Base-by-base conservation (phyloP, 2,797 vertebrate species). In the Nasua narica region DNA sequence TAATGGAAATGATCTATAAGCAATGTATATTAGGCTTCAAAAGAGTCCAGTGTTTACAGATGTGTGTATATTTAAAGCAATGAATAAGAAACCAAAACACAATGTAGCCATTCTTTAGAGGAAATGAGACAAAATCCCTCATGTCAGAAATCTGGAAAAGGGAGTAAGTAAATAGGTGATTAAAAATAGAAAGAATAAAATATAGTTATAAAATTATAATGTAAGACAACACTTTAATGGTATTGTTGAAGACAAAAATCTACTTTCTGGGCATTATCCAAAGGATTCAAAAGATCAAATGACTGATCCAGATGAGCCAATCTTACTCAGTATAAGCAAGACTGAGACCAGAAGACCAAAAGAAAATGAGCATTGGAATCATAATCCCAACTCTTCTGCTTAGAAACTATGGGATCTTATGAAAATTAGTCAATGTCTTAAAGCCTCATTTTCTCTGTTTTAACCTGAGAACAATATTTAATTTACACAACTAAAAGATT, bases 71-170 rank as follows among this genome's bases (percentile, higher is more conserved):
- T 90, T 77, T 90, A 90, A 96, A 86, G 25, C 43, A 92, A 82
- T 62, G 52, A 97, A 54, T 83, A 90, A 94, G 25, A 92, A 87
- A 74, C 19, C 29, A 77, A 86, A 86, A 56, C 23, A 85, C 8
- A 91, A 89, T n/a, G 43, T 43, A 85, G 43, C 52, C 46, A 62
- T 67, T 90, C 70, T 83, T 95, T 76, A 91, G 43, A 95, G 21
- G 21, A 96, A 88, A 89, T 76, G 14, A 91, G 58, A 91, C 65
- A 95, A 95, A 77, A 76, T 67, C 29, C n/a, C n/a, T 87, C 29
- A 11, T 62, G 27, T 92, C 60, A 90, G 52, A 82, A 90, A 90
- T 83, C 58, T 93, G n/a, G 56, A 79, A 90, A 92, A 90, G 37
- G 32, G 58, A 90, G 43, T 29, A 83, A 19, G 23, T 72, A 87